Evolutionary conservation across 2,888 invertebrate genomes (phyloP).

Genomic region (Ryuthela nishihirai): DNA sequence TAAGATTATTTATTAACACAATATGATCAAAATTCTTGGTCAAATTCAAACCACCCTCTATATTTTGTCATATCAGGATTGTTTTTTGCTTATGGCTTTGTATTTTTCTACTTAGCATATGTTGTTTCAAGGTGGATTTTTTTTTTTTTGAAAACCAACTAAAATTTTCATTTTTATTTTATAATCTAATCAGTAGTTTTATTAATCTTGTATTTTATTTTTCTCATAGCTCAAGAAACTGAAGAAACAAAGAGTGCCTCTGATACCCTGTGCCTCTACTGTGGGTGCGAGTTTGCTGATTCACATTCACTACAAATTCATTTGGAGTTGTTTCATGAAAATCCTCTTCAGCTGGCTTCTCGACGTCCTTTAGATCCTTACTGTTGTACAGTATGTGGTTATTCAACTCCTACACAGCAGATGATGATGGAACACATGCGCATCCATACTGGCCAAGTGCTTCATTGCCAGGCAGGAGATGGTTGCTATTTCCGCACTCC

Average conservation of each 20-base stretch:
- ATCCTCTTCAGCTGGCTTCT: slow-evolving; percentile 17
- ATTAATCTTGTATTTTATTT: neutral
- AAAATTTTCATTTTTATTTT: no score
- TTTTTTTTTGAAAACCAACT: neutral
- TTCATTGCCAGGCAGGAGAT: slow-evolving; percentile 32
- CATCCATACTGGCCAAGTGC: slow-evolving; percentile 48
- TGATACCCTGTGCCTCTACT: slow-evolving; percentile 55
- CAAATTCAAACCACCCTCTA: no score
- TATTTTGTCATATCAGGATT: neutral
- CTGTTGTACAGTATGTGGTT: slow-evolving; percentile 36
- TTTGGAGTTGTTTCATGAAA: slow-evolving; percentile 40
- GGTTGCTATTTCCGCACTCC: slow-evolving; percentile 32
- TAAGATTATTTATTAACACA: no score
- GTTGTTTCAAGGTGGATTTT: neutral
- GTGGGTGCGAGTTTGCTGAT: slow-evolving; percentile 58
- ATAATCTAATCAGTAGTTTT: no score
- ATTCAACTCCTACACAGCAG: slow-evolving; percentile 51
- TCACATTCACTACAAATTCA: slow-evolving; percentile 54
- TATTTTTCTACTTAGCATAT: neutral
- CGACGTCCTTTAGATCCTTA: slow-evolving; percentile 31
- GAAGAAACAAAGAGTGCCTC: slow-evolving; percentile 36
- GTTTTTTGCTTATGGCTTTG: neutral
- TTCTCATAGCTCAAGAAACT: no score
- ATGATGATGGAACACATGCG: slow-evolving; percentile 56
- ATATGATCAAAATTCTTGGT: no score